These are phyloP conservation scores for Hiodon tergisus DNA, from an alignment of 2,113 vertebrate species.

Conservation along the genomic window DNA sequence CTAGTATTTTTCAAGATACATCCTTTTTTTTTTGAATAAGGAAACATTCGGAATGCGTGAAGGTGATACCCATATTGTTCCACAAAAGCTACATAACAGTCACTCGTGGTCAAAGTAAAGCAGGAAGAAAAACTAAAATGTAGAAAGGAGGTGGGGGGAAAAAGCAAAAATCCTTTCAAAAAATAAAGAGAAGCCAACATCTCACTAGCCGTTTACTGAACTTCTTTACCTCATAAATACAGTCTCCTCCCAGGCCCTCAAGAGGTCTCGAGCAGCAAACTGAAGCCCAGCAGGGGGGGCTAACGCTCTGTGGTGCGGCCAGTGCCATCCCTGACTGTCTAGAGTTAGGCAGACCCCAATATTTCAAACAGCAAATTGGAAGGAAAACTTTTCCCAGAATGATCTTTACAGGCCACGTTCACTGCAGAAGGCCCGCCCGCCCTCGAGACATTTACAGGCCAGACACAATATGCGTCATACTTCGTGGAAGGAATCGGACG, in stretches of 20 bases:
- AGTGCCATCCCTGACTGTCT: conserved; percentile 12
- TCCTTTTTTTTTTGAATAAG: conserved; percentile 60
- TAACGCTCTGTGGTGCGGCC: background rate
- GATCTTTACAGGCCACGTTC: background rate
- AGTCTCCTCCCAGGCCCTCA: conserved; percentile 14
- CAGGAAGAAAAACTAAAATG: conserved; percentile 2
- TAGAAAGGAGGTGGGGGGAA: background rate
- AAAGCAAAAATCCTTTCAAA: conserved; percentile 7
- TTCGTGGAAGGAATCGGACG: conserved; percentile 77
- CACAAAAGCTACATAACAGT: conserved; percentile 38
- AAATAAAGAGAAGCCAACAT: conserved; percentile 10
- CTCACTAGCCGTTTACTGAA: conserved; percentile 25
- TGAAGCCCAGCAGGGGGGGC: conserved; percentile 15
- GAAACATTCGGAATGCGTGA: conserved; percentile 36
- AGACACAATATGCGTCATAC: conserved; percentile 88
- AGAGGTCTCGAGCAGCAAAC: conserved; percentile 42
- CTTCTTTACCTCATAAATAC: conserved; percentile 28
- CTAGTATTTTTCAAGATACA: conserved; percentile 51
- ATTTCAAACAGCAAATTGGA: background rate
- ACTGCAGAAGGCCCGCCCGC: conserved; percentile 1
- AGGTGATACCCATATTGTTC: conserved; percentile 29
- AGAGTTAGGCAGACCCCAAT: conserved; percentile 9
- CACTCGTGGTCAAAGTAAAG: conserved; percentile 22
- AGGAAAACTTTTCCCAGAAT: conserved; percentile 3
- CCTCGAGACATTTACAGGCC: background rate